Evolutionary conservation across 2,797 vertebrate species (phyloP).

Genomic region (Urophycis tenuis): DNA sequence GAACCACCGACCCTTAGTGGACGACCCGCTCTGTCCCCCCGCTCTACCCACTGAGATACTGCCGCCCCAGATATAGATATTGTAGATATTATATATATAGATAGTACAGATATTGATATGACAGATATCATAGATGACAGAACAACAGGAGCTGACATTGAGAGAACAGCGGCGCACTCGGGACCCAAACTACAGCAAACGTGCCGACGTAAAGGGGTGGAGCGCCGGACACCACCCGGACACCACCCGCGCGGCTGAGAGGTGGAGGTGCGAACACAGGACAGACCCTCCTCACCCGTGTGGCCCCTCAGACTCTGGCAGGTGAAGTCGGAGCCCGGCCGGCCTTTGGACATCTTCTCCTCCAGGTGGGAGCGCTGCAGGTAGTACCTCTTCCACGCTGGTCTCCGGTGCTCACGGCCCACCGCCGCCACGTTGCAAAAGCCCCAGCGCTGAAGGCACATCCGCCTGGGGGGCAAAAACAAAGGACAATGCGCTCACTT

Average conservation of each 20-base stretch:
- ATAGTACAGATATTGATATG: no score
- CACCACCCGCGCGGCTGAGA: no score
- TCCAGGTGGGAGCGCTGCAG: constrained; percentile 67
- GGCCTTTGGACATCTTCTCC: constrained; percentile 67
- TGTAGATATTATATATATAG: no score
- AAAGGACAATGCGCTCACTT: neutral
- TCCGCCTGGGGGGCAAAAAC: constrained; percentile 56
- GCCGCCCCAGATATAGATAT: no score
- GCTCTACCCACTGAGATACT: no score
- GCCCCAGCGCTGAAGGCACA: constrained; percentile 72
- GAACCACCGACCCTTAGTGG: no score
- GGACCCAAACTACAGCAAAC: no score
- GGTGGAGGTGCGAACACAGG: neutral
- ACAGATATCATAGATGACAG: neutral
- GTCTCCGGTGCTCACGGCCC: constrained; percentile 35
- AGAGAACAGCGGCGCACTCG: neutral
- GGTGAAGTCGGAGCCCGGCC: constrained; percentile 64
- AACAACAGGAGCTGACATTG: neutral
- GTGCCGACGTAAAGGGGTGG: no score
- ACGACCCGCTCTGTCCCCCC: no score
- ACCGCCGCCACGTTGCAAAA: constrained; percentile 66
- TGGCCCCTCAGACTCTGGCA: constrained; percentile 75
- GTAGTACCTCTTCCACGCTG: constrained; percentile 75
- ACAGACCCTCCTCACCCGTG: constrained; percentile 43
- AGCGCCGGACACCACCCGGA: no score